Conservation (phyloP, 1,140 invertebrate species). For the Semibalanus balanoides region DNA sequence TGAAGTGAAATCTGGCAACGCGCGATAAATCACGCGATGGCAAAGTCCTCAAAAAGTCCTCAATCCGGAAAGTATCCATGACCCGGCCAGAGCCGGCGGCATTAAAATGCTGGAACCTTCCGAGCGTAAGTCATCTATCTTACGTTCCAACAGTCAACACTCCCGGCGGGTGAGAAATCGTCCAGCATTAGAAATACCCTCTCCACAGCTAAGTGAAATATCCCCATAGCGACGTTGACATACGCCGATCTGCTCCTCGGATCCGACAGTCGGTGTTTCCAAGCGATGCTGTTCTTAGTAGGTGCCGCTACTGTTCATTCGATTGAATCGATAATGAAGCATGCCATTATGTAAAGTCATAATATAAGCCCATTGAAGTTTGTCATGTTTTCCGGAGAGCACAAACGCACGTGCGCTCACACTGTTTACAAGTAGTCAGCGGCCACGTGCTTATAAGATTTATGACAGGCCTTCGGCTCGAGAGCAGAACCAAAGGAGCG, state of each 20-base stretch:
- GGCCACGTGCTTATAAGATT: background rate
- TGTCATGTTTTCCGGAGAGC: too few species aligned
- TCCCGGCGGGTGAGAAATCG: background rate
- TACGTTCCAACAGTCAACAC: background rate
- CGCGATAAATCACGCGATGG: background rate
- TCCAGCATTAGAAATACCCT: background rate
- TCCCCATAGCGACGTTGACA: background rate
- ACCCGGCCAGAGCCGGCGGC: background rate
- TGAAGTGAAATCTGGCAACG: background rate
- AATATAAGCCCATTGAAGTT: too few species aligned
- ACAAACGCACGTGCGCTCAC: background rate
- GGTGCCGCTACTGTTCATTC: too few species aligned
- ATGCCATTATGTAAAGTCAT: too few species aligned
- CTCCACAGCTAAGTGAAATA: background rate
- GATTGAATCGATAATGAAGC: too few species aligned
- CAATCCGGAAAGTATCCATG: constrained; percentile 1
- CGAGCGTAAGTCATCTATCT: background rate
- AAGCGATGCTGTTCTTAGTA: too few species aligned
- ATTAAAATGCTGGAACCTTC: background rate
- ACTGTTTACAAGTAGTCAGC: background rate
- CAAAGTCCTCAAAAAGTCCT: background rate
- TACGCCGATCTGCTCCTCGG: too few species aligned
- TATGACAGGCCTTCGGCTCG: background rate
- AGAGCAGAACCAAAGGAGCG: background rate
- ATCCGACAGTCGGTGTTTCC: too few species aligned